Base-by-base conservation (phyloP, 2,113 vertebrate species). In the Etheostoma spectabile region DNA sequence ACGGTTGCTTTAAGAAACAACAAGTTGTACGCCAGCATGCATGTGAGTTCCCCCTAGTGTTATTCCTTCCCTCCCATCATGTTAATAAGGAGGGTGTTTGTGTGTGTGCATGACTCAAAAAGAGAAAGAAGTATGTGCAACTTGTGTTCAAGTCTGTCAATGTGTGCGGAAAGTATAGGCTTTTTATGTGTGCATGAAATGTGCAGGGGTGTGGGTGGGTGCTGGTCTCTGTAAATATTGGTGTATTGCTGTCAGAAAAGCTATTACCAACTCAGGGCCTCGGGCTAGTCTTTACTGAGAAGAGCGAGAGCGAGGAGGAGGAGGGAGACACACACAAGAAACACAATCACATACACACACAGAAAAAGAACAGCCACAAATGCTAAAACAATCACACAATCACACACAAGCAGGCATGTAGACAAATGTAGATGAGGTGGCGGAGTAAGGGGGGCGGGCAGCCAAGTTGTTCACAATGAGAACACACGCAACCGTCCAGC, bases 241-340 rank as follows among this genome's bases (percentile, higher is more conserved):
- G 90, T 91, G 92, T 94, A 91, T 91, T 92, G 88, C 88, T 93
- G 92, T 93, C 91, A 93, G 91, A 93, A 93, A 94, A 93, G 91
- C 89, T 93, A 93, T 94, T 93, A 94, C 92, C 91, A 91, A 93
- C 88, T 80, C 82, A 72, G 84, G 86, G 91, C 91, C 91, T 73
- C 68, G 1, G 88, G 92, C 91, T 86, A 90, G 83, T 92, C 93
- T 94, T 93, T 90, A 91, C 91, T 80, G 82, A 88, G 86, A 91
- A 88, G 86, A 88, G 87, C 45, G 65, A 75, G 78, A 79, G 73
- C n/a, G 46, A 74, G 53, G 61, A 75, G 71, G 84, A 69, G 80
- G 79, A 70, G 77, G 77, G 71, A 55, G 11, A 51, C 18, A 45
- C 55, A 74, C 33, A 80, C 27, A 77, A 83, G 12, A 74, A 14